Conservation (phyloP, 1,140 invertebrate genomes). For the Melitaea cinxia region DNA sequence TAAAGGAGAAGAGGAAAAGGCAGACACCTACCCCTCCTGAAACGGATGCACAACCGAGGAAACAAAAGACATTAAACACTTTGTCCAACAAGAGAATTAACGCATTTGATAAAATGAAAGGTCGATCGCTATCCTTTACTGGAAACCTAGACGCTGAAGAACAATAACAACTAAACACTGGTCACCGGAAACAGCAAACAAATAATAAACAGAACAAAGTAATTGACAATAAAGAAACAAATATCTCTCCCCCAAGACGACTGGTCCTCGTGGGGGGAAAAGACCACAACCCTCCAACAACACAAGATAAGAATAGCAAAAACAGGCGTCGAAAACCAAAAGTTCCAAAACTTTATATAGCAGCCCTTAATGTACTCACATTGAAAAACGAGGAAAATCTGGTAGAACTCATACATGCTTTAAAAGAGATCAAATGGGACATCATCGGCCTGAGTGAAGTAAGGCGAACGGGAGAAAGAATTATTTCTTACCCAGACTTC, state of each 20-base stretch:
- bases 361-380: constrained; percentile 41
- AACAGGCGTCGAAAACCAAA: constrained; percentile 21
- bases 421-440: constrained; percentile 45
- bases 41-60: no score
- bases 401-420: constrained; percentile 35
- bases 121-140: no score
- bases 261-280: constrained; percentile 47
- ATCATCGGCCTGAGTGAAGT: constrained; percentile 40
- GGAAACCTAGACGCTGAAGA: no score
- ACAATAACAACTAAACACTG: constrained; percentile 40
- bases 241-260: constrained; percentile 45
- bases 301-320: no score
- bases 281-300: constrained; percentile 48
- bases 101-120: no score
- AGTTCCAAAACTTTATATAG: constrained; percentile 42
- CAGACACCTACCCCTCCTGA: no score
- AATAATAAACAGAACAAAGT: constrained; percentile 30
- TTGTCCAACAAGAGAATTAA: no score
- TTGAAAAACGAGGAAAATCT: constrained; percentile 39
- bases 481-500: constrained; percentile 28
- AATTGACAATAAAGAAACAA: constrained; percentile 27
- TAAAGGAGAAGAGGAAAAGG: no score
- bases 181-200: constrained; percentile 38
- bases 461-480: constrained; percentile 41
- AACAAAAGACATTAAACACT: no score